These are phyloP conservation scores for Aix galericulata DNA, from an alignment of 2,113 vertebrate species.

Conservation along the genomic window DNA sequence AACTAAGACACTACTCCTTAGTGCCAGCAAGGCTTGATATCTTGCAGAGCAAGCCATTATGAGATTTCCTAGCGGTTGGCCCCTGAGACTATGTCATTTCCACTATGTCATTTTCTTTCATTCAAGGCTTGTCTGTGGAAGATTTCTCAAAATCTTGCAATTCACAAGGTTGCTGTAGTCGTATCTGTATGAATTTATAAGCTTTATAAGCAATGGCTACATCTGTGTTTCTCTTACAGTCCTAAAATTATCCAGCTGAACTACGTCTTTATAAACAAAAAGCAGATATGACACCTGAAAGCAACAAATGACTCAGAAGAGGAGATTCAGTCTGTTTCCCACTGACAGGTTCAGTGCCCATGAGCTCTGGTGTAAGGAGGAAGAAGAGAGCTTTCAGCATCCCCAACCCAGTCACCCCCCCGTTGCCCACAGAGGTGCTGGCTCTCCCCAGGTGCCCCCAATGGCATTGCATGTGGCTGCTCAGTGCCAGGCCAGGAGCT, in stretches of 20 bases:
- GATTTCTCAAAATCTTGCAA: not conserved
- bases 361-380: not conserved
- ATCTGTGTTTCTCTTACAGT: not conserved
- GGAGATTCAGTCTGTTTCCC: not conserved
- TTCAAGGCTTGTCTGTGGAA: not conserved
- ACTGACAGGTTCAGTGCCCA: not conserved
- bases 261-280: not conserved
- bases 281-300: not conserved
- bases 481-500: rapidly evolving
- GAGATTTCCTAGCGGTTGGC: not conserved
- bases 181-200: not conserved
- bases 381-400: not conserved
- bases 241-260: not conserved
- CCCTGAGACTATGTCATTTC: not conserved
- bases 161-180: not conserved
- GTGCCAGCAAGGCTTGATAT: not conserved
- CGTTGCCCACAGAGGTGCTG: not conserved
- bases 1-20: not conserved
- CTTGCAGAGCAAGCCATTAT: not conserved
- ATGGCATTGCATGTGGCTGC: not conserved
- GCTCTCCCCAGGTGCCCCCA: not conserved
- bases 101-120: not conserved
- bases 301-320: not conserved
- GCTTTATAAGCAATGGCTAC: not conserved
- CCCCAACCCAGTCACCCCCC: rapidly evolving